A percentile compares a stretch with the other conserved stretches of the same genome.
Conservation (phyloP, 2,797 vertebrate genomes). For the Natrix natrix region DNA sequence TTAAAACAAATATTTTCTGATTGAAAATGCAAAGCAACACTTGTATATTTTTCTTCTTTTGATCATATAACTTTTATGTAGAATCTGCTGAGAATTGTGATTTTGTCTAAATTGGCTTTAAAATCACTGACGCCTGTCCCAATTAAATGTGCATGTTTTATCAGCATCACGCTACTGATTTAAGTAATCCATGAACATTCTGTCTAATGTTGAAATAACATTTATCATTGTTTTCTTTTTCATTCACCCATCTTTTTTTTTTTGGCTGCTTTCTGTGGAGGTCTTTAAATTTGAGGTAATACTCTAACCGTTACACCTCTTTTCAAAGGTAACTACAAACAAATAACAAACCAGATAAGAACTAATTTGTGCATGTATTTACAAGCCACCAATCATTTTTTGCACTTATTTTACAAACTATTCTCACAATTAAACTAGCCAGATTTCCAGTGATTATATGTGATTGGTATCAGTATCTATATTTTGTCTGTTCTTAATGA, state of each 20-base stretch:
- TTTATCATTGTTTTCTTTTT: conserved; percentile 60
- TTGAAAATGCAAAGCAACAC: neutral
- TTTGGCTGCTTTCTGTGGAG: conserved; percentile 78
- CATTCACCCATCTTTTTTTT: conserved; percentile 67
- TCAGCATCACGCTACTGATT: neutral
- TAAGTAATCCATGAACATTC: neutral
- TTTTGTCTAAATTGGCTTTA: neutral
- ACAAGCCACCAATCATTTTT: conserved; percentile 29
- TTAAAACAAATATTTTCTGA: neutral
- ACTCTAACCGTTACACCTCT: conserved; percentile 37
- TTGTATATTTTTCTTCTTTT: neutral
- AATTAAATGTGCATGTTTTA: neutral
- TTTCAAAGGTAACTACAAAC: conserved; percentile 42
- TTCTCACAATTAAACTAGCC: neutral
- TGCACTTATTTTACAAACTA: neutral
- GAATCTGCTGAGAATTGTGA: neutral
- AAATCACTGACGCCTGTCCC: neutral
- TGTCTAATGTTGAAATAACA: conserved; percentile 25
- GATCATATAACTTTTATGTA: neutral
- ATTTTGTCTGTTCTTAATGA: neutral
- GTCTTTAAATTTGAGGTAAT: conserved; percentile 85
- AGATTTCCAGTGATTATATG: neutral
- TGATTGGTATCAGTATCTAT: neutral
- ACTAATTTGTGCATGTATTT: conserved; percentile 35
- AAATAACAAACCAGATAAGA: conserved; percentile 20